Evolutionary conservation across 2,888 invertebrate species (phyloP), one percentile per base, ranked within the genome.

Genomic region (Deilephila elpenor): DNA sequence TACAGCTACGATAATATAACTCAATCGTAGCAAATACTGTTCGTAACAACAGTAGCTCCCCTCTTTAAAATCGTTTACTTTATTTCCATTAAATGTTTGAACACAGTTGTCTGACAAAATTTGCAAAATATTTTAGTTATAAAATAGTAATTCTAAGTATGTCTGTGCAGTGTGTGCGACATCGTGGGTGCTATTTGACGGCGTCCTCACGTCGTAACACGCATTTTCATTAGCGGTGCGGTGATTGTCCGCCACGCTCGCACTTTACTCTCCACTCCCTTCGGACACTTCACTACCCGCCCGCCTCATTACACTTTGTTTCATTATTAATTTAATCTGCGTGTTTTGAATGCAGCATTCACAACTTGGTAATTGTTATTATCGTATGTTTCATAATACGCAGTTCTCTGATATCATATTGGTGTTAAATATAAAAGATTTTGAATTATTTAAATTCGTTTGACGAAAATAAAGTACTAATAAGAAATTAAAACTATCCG

Each of bases 261-360:
- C 32, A 32, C 70, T 72, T 64, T 74, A 19, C 32, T 20, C 32
- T n/a, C 60, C 32, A 34, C 37, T 62, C 71, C 73, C 73, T 62
- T 37, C 59, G 32, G 32, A 29, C 19, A 74, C 29, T 44, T 59
- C 59, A 71, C 34, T 59, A 8, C 44, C 64, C 59, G 60, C 70
- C 56, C 44, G 44, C 44, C 67, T 29, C 73, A 73, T 56, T 60
- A 77, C 75, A 75, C 32, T 37, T 75, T 75, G 79, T 78, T 77
- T 75, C 78, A 51, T 67, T 25, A 67, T 44, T 44, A 44, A 67
- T 44, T 44, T 67, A 44, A 37, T 67, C 11, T 14, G 29, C 60
- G 14, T 29, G 17, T 11, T 60, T 60, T 60, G 29, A 60, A 29
- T 29, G 56, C 56, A n/a, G 56, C 53, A 53, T 56, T 56, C n/a